Conservation (phyloP, 2,797 vertebrate genomes). For the Tolypeutes matacus region DNA sequence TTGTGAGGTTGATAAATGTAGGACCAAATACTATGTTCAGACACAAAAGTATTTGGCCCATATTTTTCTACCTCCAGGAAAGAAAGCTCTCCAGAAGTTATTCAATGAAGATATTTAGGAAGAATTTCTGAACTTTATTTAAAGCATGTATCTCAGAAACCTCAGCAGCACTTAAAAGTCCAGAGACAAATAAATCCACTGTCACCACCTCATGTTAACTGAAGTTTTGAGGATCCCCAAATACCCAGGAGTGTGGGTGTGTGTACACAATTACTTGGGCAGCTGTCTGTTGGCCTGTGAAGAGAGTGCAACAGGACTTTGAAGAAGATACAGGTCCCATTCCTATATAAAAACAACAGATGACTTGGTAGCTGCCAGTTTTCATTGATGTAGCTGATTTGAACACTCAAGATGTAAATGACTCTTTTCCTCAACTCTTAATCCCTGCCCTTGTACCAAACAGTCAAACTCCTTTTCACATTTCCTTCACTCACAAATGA, state of each 20-base stretch:
- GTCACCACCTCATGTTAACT: neutral
- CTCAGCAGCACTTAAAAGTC: neutral
- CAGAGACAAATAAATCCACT: neutral
- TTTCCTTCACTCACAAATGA: neutral
- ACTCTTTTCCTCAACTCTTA: neutral
- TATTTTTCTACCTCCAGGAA: too few species aligned
- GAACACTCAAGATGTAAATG: neutral
- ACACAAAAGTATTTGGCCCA: neutral
- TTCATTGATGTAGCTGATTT: neutral
- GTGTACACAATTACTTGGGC: neutral
- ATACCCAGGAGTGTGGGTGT: neutral
- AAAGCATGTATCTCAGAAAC: neutral
- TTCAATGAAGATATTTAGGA: neutral
- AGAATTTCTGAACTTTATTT: too few species aligned
- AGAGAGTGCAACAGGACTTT: neutral
- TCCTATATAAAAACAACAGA: neutral
- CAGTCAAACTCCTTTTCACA: neutral
- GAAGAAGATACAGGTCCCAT: neutral
- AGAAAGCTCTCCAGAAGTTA: neutral
- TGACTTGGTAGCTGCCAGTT: neutral
- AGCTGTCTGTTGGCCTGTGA: neutral
- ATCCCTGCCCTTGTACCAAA: neutral
- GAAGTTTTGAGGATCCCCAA: neutral
- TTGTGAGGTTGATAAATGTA: too few species aligned
- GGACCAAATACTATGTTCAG: too few species aligned